These are phyloP conservation scores for Chironomus tepperi DNA, from an alignment of 1,140 invertebrate species.

Conservation along the genomic window DNA sequence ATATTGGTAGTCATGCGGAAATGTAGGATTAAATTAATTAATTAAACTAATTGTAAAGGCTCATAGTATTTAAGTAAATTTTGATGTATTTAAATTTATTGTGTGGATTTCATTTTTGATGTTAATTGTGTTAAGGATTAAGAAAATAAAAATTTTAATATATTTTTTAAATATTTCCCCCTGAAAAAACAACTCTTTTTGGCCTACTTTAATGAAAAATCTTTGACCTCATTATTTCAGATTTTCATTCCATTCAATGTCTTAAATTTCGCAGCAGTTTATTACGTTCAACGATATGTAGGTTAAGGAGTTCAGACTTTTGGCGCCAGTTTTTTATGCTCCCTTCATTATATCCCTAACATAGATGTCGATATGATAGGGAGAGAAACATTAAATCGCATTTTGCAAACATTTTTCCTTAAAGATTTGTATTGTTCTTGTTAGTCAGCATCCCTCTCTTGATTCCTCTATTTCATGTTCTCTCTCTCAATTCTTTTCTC, in stretches of 20 bases:
- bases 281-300: neutral
- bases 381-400: neutral
- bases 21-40: conserved; percentile 11
- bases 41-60: neutral
- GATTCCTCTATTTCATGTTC: neutral
- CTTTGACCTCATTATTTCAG: neutral
- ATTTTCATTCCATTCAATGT: neutral
- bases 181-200: neutral
- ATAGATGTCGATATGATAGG: neutral
- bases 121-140: neutral
- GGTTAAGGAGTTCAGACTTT: neutral
- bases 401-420: neutral
- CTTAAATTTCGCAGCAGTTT: neutral
- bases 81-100: neutral
- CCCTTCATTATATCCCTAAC: neutral
- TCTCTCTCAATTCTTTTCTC: neutral
- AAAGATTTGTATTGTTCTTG: neutral
- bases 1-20: conserved; percentile 19
- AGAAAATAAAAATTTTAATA: conserved; percentile 17
- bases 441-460: neutral
- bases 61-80: neutral
- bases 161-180: conserved; percentile 7
- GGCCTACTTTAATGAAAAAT: neutral
- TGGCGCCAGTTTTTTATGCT: conserved; percentile 17
- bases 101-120: neutral